Base-by-base conservation (phyloP, 2,113 vertebrate genomes). In the Oriolus oriolus region DNA sequence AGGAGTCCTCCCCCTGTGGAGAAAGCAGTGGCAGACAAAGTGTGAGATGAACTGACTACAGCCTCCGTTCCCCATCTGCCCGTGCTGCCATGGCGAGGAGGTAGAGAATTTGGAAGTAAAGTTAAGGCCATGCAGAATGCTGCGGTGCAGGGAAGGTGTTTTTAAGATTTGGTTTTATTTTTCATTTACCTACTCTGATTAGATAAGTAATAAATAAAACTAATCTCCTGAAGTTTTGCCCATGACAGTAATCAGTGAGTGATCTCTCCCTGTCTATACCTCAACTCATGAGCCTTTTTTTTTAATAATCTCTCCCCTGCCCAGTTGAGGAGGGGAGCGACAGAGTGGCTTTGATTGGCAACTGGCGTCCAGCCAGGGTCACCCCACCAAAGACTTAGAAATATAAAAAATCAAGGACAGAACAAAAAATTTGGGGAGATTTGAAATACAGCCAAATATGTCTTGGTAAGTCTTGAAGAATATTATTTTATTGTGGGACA, bases 201-300 rank as follows among this genome's bases (percentile, higher is more conserved):
- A 42, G 13, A 31, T 30, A 1, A 0, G 52, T 35, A 49, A 41
- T 42, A 50, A 75, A 65, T 56, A 41, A 47, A 49, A 50, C 6
- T 15, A 50, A 28, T 68, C 19, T 86, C 21, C 16, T 42, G 7
- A 42, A 59, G 31, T 35, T 42, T 59, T 47, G 16, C 39, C 31
- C 8, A 8, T 59, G 35, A 26, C 4, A 31, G 5, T 30, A 66
- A 31, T 5, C 30, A 8, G 15, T 35, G 19, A 30, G 16, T 35
- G 60, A 31, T 35, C 13, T 57, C 10, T 35, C 21, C 14, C 17
- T 11, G 10, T 31, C 37, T 35, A 7, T 30, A 31, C 41, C 11
- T 50, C 0, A 0, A 42, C 6, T 20, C 16, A 50, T 6, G 5
- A 57, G 9, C 16, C 13, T 50, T 74, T 41, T 28, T 9, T 44